Base-by-base conservation (phyloP, 1,140 invertebrate genomes). In the Venustaconcha ellipsiformis region DNA sequence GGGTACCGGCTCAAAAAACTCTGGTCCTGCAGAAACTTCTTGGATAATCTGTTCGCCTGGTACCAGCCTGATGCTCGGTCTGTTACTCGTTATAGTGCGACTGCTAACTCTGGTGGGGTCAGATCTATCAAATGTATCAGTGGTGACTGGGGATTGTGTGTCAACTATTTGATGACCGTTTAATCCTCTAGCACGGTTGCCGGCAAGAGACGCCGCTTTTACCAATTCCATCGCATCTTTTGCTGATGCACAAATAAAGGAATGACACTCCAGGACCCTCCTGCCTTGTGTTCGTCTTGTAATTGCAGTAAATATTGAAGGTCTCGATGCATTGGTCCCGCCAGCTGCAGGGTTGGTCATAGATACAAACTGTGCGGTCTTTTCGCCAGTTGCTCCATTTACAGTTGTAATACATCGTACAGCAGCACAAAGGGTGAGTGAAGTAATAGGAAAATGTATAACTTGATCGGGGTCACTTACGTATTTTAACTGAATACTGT, bases 211-310 rank as follows among this genome's bases (percentile, higher is more conserved):
- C 15, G 84, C 85, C 55, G 72, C 76, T 76, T 86, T 85, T 15
- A 90, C 89, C 57, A 90, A 78, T 37, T 87, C 85, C 72, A 89
- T 71, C 18, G 88, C 88, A 62, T 88, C 86, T 67, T 80, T 77
- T 48, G 83, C 76, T 14, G 82, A 79, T 23, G 97, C 97, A 90
- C 97, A 99, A 83, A 99, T 97, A 90, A 99, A 99, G 48, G 97
- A 97, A 91, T 99, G 98, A 92, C 98, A 99, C 91, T 99, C 98
- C 15, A 99, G 92, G 18, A 99, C 90, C 79, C 99, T 99, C 80
- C 99, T 98, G n/a, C 98, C 98, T 14, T 95, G 96, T 5, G 97
- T 99, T 60, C 98, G 77, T 56, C 98, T 92, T 62, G 99, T 91
- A 66, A 99, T 99, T 72, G 97, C 97, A 56, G 98, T 97, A 90